Percentiles rank a stretch among this genome's conserved stretches.
Evolutionary conservation across 2,888 invertebrate species (phyloP).

Genomic region (Druceiella hillmani): DNA sequence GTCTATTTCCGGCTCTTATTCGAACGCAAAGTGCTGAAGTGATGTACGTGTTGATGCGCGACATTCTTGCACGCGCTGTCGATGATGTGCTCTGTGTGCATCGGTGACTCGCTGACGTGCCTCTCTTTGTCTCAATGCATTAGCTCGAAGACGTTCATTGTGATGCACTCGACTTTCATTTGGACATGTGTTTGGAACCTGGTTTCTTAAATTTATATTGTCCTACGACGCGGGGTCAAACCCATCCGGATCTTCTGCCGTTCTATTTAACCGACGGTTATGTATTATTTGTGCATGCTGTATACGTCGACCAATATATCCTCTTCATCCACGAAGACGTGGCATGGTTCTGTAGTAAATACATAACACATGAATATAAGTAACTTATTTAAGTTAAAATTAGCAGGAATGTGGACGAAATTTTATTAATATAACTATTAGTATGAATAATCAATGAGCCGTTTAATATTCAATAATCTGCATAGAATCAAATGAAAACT

Average conservation of each 20-base stretch:
- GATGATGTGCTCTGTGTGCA: background rate
- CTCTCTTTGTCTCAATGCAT: background rate
- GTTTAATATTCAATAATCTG: background rate
- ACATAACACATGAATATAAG: background rate
- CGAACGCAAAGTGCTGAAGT: too few relatives aligned
- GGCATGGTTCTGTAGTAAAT: background rate
- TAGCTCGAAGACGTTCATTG: background rate
- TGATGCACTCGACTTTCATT: too few relatives aligned
- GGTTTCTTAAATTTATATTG: background rate
- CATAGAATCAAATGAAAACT: background rate
- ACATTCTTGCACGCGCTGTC: background rate
- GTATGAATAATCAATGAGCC: background rate
- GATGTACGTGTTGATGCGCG: background rate
- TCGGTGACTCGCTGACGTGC: background rate
- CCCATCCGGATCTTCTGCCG: background rate
- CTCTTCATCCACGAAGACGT: background rate
- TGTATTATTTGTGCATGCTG: background rate
- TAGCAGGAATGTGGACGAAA: too few relatives aligned
- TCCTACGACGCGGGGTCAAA: background rate
- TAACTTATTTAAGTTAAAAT: too few relatives aligned
- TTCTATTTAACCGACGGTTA: background rate
- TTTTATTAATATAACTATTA: background rate
- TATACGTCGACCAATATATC: background rate
- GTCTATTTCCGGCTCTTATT: too few relatives aligned
- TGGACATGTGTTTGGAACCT: background rate